phyloP scores from a whole-genome alignment of 92 coral and sea anemone species.

The Parazoanthus atlanticus region DNA sequence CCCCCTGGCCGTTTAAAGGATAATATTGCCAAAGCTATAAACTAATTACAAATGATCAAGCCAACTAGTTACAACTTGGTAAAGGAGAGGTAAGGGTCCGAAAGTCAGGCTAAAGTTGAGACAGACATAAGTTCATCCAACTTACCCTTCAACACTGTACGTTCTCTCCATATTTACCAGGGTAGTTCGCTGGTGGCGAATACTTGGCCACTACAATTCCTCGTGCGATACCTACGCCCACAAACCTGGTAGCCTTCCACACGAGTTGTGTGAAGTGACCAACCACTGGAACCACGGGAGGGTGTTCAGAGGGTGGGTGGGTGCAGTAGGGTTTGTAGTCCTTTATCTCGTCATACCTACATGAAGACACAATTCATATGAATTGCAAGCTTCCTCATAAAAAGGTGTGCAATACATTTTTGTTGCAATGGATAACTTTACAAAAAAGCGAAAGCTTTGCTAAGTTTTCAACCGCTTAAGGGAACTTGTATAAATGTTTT shows the following conservation, averaged over 20 bases:
- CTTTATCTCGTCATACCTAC: conserved; percentile 23
- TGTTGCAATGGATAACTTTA: no score
- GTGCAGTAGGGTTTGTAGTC: conserved; percentile 21
- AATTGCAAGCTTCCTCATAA: not conserved
- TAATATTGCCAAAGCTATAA: no score
- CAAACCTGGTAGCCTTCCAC: conserved; percentile 18
- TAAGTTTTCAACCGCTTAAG: no score
- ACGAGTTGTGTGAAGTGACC: conserved; percentile 23
- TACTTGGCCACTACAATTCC: conserved; percentile 26
- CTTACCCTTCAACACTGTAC: conserved; percentile 12
- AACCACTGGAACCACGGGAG: not conserved
- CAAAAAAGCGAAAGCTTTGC: no score
- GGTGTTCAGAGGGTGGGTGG: conserved; percentile 15
- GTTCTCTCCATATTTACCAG: conserved; percentile 11
- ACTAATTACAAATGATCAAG: no score
- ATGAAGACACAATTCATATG: not conserved
- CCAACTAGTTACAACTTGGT: no score
- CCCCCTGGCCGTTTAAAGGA: no score
- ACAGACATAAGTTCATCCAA: not conserved
- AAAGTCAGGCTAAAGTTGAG: no score
- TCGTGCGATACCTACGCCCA: not conserved
- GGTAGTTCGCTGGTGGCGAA: conserved; percentile 20
- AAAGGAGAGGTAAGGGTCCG: no score
- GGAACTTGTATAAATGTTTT: no score
- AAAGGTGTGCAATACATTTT: no score